Conservation (phyloP, 2,113 vertebrate genomes). For the Fregetta grallaria region DNA sequence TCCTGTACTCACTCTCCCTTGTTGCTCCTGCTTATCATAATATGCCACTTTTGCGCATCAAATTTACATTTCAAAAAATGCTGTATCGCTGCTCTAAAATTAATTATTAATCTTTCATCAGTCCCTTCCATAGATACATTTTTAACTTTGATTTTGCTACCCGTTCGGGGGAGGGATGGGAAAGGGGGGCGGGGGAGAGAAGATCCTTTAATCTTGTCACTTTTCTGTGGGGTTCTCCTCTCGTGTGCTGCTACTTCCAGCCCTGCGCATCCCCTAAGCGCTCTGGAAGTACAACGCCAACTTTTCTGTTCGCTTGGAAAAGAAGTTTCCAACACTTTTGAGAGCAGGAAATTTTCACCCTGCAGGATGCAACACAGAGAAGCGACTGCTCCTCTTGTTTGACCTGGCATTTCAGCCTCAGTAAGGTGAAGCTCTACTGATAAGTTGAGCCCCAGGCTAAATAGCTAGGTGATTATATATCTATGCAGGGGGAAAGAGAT, state of each 20-base stretch:
- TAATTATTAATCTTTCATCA: constrained; percentile 77
- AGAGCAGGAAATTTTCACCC: constrained; percentile 11
- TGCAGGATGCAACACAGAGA: background rate
- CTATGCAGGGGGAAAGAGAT: background rate
- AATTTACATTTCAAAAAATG: constrained; percentile 79
- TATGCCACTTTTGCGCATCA: constrained; percentile 65
- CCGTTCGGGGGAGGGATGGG: constrained; percentile 37
- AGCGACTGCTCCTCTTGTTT: background rate
- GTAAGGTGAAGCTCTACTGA: background rate
- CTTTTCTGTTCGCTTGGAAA: background rate
- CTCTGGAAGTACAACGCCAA: constrained; percentile 12
- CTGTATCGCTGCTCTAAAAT: constrained; percentile 68
- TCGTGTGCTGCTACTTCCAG: constrained; percentile 24
- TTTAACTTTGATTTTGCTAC: constrained; percentile 75
- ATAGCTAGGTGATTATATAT: background rate
- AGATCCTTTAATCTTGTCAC: constrained; percentile 69
- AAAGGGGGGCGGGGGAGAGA: constrained; percentile 33
- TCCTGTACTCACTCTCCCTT: constrained; percentile 37
- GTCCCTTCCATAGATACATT: constrained; percentile 69
- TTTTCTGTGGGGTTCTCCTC: constrained; percentile 55
- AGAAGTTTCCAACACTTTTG: background rate
- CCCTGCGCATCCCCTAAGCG: background rate
- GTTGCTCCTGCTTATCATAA: constrained; percentile 69
- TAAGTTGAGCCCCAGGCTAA: background rate
- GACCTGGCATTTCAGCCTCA: constrained; percentile 4